A percentile compares a stretch with the other conserved stretches of the same genome.
Conservation (phyloP, 2,113 vertebrate genomes). For the Heptranchias perlo region DNA sequence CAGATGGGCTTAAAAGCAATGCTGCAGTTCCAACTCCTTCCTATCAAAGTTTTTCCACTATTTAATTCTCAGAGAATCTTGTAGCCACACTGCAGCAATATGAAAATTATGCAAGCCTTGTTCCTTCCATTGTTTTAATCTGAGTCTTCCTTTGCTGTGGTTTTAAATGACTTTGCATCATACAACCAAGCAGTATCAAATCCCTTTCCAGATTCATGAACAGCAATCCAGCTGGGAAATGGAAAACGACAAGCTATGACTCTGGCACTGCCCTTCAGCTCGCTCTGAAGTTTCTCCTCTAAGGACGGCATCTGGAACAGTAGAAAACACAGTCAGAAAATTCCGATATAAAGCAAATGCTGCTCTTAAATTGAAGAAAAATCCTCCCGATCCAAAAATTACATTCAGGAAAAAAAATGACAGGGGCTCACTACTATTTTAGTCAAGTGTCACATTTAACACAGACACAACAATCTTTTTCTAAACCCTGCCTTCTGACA, state of each 20-base stretch:
- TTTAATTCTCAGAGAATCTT: not conserved
- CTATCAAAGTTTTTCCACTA: not conserved
- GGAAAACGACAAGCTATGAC: conserved; percentile 92
- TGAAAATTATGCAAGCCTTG: not conserved
- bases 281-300: conserved; percentile 74
- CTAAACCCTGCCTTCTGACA: not conserved
- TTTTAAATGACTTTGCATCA: conserved; percentile 54
- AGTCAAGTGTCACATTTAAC: not conserved
- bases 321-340: not conserved
- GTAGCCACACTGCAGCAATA: not conserved
- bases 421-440: not conserved
- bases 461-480: not conserved
- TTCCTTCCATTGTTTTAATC: not conserved
- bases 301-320: conserved; percentile 76
- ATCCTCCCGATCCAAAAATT: not conserved
- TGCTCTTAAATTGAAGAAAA: conserved; percentile 15
- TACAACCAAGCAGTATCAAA: conserved; percentile 88
- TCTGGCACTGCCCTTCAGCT: conserved; percentile 65
- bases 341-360: not conserved
- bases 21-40: not conserved
- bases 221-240: conserved; percentile 82
- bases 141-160: not conserved
- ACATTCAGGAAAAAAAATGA: not conserved
- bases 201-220: conserved; percentile 69
- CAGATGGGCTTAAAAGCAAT: not conserved